Evolutionary conservation across 2,888 invertebrate species (phyloP), one percentile per base, ranked within the genome.

Genomic region (Salticus scenicus): DNA sequence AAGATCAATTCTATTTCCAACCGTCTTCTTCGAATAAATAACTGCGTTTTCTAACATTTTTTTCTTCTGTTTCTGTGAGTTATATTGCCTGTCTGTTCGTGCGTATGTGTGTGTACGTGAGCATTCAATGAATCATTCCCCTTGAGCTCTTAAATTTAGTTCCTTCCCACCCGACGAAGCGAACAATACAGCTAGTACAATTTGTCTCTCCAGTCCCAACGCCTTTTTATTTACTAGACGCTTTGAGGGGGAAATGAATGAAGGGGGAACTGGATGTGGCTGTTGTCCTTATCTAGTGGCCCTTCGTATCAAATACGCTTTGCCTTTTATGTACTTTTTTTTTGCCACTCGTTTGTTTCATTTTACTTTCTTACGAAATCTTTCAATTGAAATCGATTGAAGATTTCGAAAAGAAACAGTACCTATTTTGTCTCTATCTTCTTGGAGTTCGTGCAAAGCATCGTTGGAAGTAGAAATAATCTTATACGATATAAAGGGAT

Each of bases 341-440:
- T 63, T 74, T 69, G 63, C 64, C 33, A 64, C 71, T 72, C 31
- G 71, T 79, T 79, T 73, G 27, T 73, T 73, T 80, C 64, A 28
- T 66, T 81, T 81, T 66, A 64, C 63, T 81, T 81, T 81, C 76
- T 66, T 63, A 67, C 72, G 71, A 66, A 83, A 83, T 76, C 82
- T 83, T 83, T 83, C 82, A 83, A 83, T 83, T 71, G 71, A 64
- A 83, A 83, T 83, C 81, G 81, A 81, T 81, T 81, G 74, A 70
- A 69, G 17, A 66, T 71, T 72, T 83, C 64, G 64, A 74, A 64
- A 37, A 64, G 57, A 5, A 33, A 30, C 63, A 64, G 64, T 64
- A 74, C 63, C 74, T 64, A 64, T 74, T 74, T 74, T 66, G 73
- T 80, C 80, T 80, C 73, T 42, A 66, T 80, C 71, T 64, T 79